These are phyloP conservation scores for Siniperca undulata DNA, from an alignment of 2,797 vertebrate genomes.

Conservation along the genomic window DNA sequence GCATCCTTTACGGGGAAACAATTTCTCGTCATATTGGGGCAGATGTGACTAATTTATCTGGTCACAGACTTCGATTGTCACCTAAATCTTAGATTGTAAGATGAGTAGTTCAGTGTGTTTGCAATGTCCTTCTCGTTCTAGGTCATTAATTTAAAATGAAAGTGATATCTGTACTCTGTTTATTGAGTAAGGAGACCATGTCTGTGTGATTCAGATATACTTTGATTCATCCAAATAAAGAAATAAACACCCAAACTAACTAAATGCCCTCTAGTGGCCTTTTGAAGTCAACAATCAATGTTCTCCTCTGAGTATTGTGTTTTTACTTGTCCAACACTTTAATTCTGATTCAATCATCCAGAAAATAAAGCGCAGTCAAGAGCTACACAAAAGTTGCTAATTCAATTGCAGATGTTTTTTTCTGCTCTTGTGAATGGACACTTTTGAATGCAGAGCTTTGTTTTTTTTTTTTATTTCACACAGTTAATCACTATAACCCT, in stretches of 20 bases:
- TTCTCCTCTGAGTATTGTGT: slow-evolving; percentile 15
- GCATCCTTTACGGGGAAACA: slow-evolving; percentile 1
- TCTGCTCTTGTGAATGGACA: slow-evolving; percentile 9
- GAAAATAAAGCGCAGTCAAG: slow-evolving; percentile 22
- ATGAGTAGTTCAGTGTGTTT: background rate
- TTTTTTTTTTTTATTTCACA: slow-evolving; percentile 8
- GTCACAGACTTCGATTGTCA: background rate
- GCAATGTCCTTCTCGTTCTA: background rate
- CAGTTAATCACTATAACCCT: slow-evolving; percentile 34
- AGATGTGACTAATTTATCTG: background rate
- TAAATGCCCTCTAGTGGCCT: slow-evolving; percentile 1
- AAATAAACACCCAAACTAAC: background rate
- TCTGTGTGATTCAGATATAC: background rate
- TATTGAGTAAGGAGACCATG: background rate
- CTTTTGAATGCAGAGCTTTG: slow-evolving; percentile 26
- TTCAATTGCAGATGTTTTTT: background rate
- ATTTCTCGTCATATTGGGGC: background rate
- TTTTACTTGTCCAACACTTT: slow-evolving; percentile 16
- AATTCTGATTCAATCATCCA: slow-evolving; percentile 33
- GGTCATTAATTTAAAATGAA: background rate
- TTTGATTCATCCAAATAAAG: slow-evolving; percentile 4
- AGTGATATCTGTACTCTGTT: background rate
- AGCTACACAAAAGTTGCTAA: slow-evolving; percentile 2
- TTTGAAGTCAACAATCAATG: slow-evolving; percentile 14
- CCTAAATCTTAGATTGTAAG: background rate